Evolutionary conservation across 2,797 vertebrate genomes (phyloP).

Genomic region (Paguma larvata): DNA sequence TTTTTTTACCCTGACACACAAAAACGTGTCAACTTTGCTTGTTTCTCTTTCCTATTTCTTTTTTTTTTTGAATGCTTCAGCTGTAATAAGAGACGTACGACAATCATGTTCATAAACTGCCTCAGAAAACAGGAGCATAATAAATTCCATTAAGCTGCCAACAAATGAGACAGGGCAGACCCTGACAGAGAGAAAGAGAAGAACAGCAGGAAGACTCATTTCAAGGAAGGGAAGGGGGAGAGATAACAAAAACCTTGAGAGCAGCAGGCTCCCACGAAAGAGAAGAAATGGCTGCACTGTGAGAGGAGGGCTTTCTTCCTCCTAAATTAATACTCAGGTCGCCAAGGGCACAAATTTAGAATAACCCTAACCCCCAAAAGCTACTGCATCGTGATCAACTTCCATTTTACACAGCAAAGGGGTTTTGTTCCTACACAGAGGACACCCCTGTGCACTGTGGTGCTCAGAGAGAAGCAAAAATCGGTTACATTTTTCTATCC

Average conservation of each 20-base stretch:
- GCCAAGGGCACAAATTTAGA: slow-evolving; percentile 50
- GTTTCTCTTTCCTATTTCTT: slow-evolving; percentile 71
- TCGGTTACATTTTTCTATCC: neutral
- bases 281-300: neutral
- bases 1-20: neutral
- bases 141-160: slow-evolving; percentile 80
- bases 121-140: slow-evolving; percentile 76
- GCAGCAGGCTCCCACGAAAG: neutral
- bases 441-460: neutral
- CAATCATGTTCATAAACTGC: slow-evolving; percentile 80
- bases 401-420: slow-evolving; percentile 46
- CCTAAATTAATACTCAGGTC: slow-evolving; percentile 48
- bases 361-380: neutral
- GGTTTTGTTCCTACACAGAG: neutral
- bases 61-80: slow-evolving; percentile 75
- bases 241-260: slow-evolving; percentile 51
- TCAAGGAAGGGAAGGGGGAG: neutral
- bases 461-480: neutral
- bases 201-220: slow-evolving; percentile 62
- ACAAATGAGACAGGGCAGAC: slow-evolving; percentile 64
- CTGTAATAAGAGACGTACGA: slow-evolving; percentile 78
- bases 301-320: slow-evolving; percentile 63
- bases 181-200: slow-evolving; percentile 64
- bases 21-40: slow-evolving; percentile 67
- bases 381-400: neutral